Conservation (phyloP, 2,113 vertebrate genomes). For the Myrmecophaga tridactyla region DNA sequence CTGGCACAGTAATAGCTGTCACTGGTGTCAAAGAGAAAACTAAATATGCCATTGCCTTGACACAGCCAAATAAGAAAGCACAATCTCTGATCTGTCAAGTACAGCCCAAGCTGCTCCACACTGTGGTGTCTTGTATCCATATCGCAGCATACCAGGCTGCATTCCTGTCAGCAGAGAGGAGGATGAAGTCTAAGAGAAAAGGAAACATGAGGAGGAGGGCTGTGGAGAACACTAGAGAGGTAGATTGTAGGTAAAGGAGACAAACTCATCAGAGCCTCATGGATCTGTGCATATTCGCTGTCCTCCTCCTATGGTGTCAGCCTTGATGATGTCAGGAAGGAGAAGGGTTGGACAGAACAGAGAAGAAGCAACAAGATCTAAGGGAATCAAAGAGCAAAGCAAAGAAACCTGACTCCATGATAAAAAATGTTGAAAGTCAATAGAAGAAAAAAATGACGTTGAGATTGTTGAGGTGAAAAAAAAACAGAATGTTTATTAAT, state of each 20-base stretch:
- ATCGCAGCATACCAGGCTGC: neutral
- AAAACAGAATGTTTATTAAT: neutral
- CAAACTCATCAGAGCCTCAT: neutral
- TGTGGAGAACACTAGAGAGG: neutral
- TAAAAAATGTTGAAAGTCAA: neutral
- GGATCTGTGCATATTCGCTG: neutral
- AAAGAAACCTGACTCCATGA: neutral
- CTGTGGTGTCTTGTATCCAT: neutral
- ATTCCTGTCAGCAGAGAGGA: neutral
- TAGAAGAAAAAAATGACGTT: neutral
- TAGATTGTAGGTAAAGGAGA: neutral
- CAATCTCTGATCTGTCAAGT: constrained; percentile 33
- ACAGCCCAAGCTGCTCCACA: neutral
- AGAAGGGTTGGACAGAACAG: neutral
- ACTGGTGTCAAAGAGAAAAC: constrained; percentile 16
- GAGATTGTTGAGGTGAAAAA: neutral
- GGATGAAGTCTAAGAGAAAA: neutral
- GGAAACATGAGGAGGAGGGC: neutral
- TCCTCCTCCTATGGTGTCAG: too few relatives aligned
- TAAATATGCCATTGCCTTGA: constrained; percentile 3
- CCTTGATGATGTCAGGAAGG: too few relatives aligned
- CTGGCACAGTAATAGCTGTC: neutral
- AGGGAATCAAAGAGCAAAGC: neutral
- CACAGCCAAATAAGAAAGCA: constrained; percentile 34
- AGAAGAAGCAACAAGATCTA: neutral